These are phyloP conservation scores for Nebria ingens DNA, from an alignment of 1,140 invertebrate genomes.

Conservation along the genomic window DNA sequence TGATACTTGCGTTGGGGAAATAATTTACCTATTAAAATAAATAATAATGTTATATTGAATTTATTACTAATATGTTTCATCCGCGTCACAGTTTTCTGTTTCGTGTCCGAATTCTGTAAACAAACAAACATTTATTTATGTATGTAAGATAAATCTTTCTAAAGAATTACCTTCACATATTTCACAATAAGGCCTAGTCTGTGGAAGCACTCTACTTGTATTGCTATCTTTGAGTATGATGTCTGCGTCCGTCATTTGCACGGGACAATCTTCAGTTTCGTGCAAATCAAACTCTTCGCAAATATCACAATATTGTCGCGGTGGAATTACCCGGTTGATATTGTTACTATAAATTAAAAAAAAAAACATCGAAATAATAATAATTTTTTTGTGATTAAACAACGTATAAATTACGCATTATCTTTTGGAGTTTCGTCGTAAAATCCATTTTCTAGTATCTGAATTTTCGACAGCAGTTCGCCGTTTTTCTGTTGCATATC, in stretches of 20 bases:
- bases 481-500: slow-evolving; percentile 91
- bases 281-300: slow-evolving; percentile 94
- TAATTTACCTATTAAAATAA: too few relatives aligned
- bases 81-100: slow-evolving; percentile 67
- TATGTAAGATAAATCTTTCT: slow-evolving; percentile 4
- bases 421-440: slow-evolving; percentile 45
- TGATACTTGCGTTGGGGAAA: too few relatives aligned
- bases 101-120: slow-evolving; percentile 64
- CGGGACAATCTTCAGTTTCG: slow-evolving; percentile 93
- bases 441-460: slow-evolving; percentile 57
- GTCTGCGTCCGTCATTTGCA: slow-evolving; percentile 54
- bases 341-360: slow-evolving; percentile 25
- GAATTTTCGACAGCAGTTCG: slow-evolving; percentile 62
- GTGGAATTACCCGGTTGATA: slow-evolving; percentile 43
- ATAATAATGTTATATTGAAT: too few relatives aligned
- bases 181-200: slow-evolving; percentile 77
- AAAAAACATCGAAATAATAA: slow-evolving; percentile 12
- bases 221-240: slow-evolving; percentile 32
- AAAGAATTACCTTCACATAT: slow-evolving; percentile 72
- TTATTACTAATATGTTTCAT: slow-evolving; percentile 60
- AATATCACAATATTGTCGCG: slow-evolving; percentile 91
- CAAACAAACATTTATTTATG: slow-evolving; percentile 21
- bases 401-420: slow-evolving; percentile 45
- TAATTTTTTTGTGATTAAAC: slow-evolving; percentile 1
- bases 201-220: slow-evolving; percentile 36